phyloP scores from a whole-genome alignment of 2,113 vertebrate species.

The Gambusia holbrooki region DNA sequence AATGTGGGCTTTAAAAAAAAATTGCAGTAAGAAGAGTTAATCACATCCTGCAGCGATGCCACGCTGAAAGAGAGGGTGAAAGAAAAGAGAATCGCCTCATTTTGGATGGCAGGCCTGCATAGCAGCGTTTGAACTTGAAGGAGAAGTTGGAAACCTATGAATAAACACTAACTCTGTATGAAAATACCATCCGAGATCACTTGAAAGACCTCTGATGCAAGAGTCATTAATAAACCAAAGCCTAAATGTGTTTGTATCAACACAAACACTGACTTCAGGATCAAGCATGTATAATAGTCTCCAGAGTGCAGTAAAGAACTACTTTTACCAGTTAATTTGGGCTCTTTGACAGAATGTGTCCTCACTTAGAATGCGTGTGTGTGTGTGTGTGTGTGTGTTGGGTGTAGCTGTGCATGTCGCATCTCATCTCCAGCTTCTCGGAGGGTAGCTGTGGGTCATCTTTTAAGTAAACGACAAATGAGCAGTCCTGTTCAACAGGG shows the following conservation, averaged over 20 bases:
- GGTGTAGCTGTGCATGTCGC: neutral
- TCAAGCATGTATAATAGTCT: conserved; percentile 57
- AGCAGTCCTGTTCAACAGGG: conserved; percentile 8
- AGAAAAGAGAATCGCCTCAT: conserved; percentile 34
- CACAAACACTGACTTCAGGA: conserved; percentile 43
- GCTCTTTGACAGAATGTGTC: conserved; percentile 50
- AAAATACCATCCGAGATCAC: conserved; percentile 62
- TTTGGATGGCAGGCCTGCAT: conserved; percentile 15
- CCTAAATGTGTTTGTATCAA: conserved; percentile 53
- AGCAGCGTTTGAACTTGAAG: conserved; percentile 33
- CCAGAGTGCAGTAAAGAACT: conserved; percentile 45
- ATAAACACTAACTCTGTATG: conserved; percentile 51
- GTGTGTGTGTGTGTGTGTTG: neutral
- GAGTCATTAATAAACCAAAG: conserved; percentile 68
- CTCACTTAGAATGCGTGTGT: conserved; percentile 21
- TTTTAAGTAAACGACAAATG: conserved; percentile 52
- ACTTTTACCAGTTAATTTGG: conserved; percentile 54
- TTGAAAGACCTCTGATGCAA: conserved; percentile 59
- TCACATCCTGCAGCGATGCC: conserved; percentile 52
- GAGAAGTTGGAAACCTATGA: conserved; percentile 41
- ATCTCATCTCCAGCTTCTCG: conserved; percentile 33
- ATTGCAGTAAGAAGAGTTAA: conserved; percentile 51
- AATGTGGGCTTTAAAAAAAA: conserved; percentile 41
- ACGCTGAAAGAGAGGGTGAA: conserved; percentile 7
- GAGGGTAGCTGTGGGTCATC: conserved; percentile 39